Evolutionary conservation across 2,888 invertebrate genomes (phyloP), one percentile per base, ranked within the genome.

Genomic region (Pristionchus mayeri): DNA sequence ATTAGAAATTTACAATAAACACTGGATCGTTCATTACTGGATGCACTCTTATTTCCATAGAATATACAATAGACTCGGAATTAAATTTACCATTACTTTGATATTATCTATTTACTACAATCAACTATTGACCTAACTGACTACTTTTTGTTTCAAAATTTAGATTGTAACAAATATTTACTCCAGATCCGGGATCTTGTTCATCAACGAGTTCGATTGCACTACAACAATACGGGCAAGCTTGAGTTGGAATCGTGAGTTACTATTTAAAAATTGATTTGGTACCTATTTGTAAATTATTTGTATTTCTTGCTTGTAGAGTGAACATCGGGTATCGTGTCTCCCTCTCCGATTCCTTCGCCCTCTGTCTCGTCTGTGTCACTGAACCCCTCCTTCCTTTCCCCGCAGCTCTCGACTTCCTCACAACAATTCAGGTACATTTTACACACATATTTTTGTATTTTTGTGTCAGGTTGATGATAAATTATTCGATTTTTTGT

Each of bases 221-320:
- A 81, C 81, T 81, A n/a, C 81, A 81, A 81, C 44, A 81, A 81
- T 34, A 81, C 60, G 24, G 81, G 81, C 2, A 81, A 44, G 44
- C 7, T 81, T 21, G 81, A 81, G 40, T 60, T 81, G 60, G 81
- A 81, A 57, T 30, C 27, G 81, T 81, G n/a, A 81, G 81, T 79
- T 21, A 30, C 27, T 6, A 60, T 16, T 60, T 30, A 21, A n/a
- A 21, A 7, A 24, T 57, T 24, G 1, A 57, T n/a, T n/a, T 24
- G 24, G 24, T 24, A 11, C 54, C 3, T 18, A 54, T 54, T 54
- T 7, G 6, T 6, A n/a, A 18, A 54, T n/a, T n/a, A n/a, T n/a
- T n/a, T n/a, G n/a, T n/a, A n/a, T n/a, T n/a, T n/a, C n/a, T n/a
- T n/a, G n/a, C 2, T 60, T 60, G 0, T 27, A 81, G 81, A 7